A percentile compares a stretch with the other conserved stretches of the same genome.
These are phyloP conservation scores for Calyptomena viridis DNA, from an alignment of 2,113 vertebrate species.

Conservation along the genomic window DNA sequence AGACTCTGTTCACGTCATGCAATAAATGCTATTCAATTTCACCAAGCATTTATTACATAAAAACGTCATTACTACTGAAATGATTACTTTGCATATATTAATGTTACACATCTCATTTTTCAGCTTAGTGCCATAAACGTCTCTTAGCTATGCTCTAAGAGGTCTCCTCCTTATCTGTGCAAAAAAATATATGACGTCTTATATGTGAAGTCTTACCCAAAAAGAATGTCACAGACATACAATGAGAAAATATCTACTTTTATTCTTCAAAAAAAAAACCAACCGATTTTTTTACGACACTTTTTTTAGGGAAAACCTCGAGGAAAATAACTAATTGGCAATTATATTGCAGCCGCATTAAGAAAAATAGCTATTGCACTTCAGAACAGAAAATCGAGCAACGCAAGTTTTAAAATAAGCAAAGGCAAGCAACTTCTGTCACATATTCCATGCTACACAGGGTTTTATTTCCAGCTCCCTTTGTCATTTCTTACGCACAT, in stretches of 20 bases:
- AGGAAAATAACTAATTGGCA: background rate
- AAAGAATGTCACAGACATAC: background rate
- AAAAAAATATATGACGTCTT: no score
- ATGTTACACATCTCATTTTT: background rate
- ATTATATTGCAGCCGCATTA: background rate
- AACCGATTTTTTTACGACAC: background rate
- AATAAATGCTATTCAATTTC: background rate
- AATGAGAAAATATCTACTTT: background rate
- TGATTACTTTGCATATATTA: background rate
- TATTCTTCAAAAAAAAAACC: background rate
- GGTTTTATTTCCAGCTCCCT: background rate
- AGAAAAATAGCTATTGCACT: background rate
- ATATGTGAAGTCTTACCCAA: background rate
- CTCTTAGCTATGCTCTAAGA: background rate
- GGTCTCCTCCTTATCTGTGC: background rate
- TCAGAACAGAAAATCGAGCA: background rate
- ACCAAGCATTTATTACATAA: background rate
- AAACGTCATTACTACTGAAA: background rate
- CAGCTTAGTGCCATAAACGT: background rate
- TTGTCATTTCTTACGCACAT: background rate
- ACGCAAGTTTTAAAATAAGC: slow-evolving; percentile 15
- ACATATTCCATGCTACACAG: background rate
- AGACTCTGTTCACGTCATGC: background rate
- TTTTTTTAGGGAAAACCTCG: background rate
- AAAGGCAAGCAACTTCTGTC: background rate